Evolutionary conservation across 92 coral and sea anemone genomes (phyloP), one percentile per base, ranked within the genome.

Genomic region (Plumapathes pennacea): DNA sequence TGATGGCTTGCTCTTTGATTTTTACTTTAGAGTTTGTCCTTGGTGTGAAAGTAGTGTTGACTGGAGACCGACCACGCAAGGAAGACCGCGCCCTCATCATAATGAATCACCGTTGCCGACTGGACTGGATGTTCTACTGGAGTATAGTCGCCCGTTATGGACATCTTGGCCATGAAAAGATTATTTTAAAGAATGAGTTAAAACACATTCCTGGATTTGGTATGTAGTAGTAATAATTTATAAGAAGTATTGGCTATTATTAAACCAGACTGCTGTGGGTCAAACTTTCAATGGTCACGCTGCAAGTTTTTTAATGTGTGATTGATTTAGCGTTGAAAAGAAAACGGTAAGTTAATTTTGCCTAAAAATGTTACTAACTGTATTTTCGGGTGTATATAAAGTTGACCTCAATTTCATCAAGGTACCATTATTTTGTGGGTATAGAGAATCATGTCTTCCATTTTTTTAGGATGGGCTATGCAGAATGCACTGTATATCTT

Each of bases 71-170:
- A 37, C 88, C 80, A 0, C 87, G 88, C 12, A 78, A 62, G 58
- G 70, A 76, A 68, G 98, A 88, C 49, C 74, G 61, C 12, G 67
- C 89, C 3, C 25, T 94, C 14, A 84, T 94, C 10, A 74, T 94
- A 42, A 88, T 94, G 99, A 94, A 94, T 54, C 99, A 94, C 73
- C 74, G 95, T 25, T 89, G 95, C 46, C 86, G 96, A 4, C 90
- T 94, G 54, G 99, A 94, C 54, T 94, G 99, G 99, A 70, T 94
- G 86, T 94, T 84, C 55, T 94, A 80, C 32, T 94, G 96, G 96
- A 83, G 89, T 48, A 77, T 67, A 1, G 57, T 85, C 54, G 85
- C 78, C 26, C 95, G 99, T 18, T 76, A 81, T 67, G 96, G 96
- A 3, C 64, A 67, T 13, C 72, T 94, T 22, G 67, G 76, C 38